These are phyloP conservation scores for Hycleus cichorii DNA, from an alignment of 1,140 invertebrate species.

Conservation along the genomic window DNA sequence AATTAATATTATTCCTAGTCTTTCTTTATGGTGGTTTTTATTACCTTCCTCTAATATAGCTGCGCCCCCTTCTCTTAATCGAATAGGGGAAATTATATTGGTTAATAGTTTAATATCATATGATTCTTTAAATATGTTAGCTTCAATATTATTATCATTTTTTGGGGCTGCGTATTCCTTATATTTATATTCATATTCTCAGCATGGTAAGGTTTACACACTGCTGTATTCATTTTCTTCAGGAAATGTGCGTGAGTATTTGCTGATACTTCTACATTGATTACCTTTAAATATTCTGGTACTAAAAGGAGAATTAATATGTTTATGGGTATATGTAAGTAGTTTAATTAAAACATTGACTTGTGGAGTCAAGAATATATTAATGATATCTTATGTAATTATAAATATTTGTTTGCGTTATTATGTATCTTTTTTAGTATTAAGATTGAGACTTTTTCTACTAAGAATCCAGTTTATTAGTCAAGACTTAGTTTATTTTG, in stretches of 20 bases:
- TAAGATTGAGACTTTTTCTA: too few relatives aligned
- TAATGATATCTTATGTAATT: too few relatives aligned
- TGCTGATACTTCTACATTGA: conserved; percentile 52
- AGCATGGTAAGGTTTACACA: conserved; percentile 47
- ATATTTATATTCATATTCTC: conserved; percentile 48
- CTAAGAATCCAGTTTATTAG: too few relatives aligned
- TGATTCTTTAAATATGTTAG: conserved; percentile 42
- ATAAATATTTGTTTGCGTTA: too few relatives aligned
- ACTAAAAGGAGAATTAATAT: conserved; percentile 46
- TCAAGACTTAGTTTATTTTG: too few relatives aligned
- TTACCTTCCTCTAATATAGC: conserved; percentile 47
- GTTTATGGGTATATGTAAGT: conserved; percentile 31
- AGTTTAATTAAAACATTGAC: too few relatives aligned
- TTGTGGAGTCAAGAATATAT: too few relatives aligned
- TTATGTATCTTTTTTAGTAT: too few relatives aligned
- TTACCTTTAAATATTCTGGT: conserved; percentile 53
- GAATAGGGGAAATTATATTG: conserved; percentile 51
- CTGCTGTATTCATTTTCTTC: conserved; percentile 40
- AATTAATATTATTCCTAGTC: conserved; percentile 43
- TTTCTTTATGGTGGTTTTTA: conserved; percentile 55
- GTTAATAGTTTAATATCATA: conserved; percentile 45
- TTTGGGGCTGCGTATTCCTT: conserved; percentile 44
- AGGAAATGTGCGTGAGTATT: conserved; percentile 46
- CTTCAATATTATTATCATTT: conserved; percentile 45
- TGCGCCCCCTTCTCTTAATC: conserved; percentile 43